These are phyloP conservation scores for Micrasema longulum DNA, from an alignment of 1,140 invertebrate species.

Conservation along the genomic window DNA sequence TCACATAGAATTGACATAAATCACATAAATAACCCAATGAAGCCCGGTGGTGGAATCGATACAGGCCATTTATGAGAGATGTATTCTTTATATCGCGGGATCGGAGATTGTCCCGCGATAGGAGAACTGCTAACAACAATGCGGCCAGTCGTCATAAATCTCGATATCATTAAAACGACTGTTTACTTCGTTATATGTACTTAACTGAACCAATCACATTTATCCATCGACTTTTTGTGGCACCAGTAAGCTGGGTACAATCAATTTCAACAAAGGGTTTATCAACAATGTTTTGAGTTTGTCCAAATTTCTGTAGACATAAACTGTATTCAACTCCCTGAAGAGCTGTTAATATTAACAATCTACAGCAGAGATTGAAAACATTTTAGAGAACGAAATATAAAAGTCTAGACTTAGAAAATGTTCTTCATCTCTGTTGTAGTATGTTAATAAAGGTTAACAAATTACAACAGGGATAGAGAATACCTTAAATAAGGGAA, in stretches of 20 bases:
- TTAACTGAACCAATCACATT: slow-evolving; percentile 23
- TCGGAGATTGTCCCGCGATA: slow-evolving; percentile 9
- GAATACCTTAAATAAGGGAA: too few relatives aligned
- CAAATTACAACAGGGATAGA: too few relatives aligned
- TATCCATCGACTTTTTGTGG: slow-evolving; percentile 22
- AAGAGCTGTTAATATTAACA: too few relatives aligned
- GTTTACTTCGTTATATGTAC: slow-evolving; percentile 27
- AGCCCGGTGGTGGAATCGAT: slow-evolving; percentile 22
- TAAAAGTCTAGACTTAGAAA: neutral
- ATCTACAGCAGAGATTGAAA: too few relatives aligned
- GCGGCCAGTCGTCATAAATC: slow-evolving; percentile 39
- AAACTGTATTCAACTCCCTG: too few relatives aligned
- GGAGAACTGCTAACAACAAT: slow-evolving; percentile 3
- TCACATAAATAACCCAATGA: slow-evolving; percentile 40
- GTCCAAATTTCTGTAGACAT: too few relatives aligned
- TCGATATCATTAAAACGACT: slow-evolving; percentile 41
- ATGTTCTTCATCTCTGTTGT: neutral
- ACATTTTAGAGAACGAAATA: too few relatives aligned
- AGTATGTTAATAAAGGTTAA: too few relatives aligned
- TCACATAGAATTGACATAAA: slow-evolving; percentile 31
- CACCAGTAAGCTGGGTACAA: slow-evolving; percentile 11
- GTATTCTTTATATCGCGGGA: slow-evolving; percentile 2
- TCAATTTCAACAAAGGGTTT: slow-evolving; percentile 32
- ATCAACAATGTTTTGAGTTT: too few relatives aligned
- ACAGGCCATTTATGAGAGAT: slow-evolving; percentile 36